A percentile compares a stretch with the other conserved stretches of the same genome.
Evolutionary conservation across 1,140 invertebrate genomes (phyloP).

Genomic region (Brachionus asplanchnoidis): DNA sequence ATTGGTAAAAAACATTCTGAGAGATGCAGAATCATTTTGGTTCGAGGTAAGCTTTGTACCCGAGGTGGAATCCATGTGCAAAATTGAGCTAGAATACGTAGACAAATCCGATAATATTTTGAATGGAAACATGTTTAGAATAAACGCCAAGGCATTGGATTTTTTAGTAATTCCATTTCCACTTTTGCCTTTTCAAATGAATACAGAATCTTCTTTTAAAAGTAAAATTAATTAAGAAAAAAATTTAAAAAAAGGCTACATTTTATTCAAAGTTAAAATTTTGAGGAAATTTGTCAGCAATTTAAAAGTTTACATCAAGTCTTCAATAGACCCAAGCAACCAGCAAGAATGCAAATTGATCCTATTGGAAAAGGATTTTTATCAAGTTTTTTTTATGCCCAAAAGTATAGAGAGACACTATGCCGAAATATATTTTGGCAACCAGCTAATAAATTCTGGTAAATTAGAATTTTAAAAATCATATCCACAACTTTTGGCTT

Average conservation of each 20-base stretch:
- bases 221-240: neutral
- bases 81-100: neutral
- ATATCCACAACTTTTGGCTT: neutral
- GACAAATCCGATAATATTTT: neutral
- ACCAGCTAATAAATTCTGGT: constrained; percentile 9
- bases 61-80: neutral
- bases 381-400: neutral
- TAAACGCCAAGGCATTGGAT: neutral
- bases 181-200: constrained; percentile 1
- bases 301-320: neutral
- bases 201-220: neutral
- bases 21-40: neutral
- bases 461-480: neutral
- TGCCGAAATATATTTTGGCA: neutral
- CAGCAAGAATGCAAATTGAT: neutral
- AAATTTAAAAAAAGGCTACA: neutral
- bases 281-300: neutral
- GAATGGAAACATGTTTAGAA: neutral
- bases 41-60: constrained; percentile 15
- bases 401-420: neutral
- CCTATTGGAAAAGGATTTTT: neutral
- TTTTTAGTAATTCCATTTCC: constrained; percentile 5
- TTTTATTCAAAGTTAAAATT: neutral
- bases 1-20: neutral
- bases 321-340: neutral